Base-by-base conservation (phyloP, 2,113 vertebrate species). In the Calidris pugnax region DNA sequence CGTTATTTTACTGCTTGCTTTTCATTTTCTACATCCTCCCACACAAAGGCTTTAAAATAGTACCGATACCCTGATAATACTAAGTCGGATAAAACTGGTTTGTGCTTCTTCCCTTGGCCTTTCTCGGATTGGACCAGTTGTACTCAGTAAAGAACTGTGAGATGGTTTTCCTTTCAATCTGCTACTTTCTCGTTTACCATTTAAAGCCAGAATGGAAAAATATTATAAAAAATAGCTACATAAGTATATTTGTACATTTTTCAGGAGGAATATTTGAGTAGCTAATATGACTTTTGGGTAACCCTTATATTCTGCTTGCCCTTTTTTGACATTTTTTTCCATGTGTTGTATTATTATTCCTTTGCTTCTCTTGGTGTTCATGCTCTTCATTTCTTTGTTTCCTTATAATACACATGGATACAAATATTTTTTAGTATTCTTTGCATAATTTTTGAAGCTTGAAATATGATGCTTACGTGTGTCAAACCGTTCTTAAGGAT, bases 1-100 rank as follows among this genome's bases (percentile, higher is more conserved):
- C 55, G 18, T 96, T 96, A 96, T 96, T 97, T 95, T 97, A 92
- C 87, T 91, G 96, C 94, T 95, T 92, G 89, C 91, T 87, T 97
- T 96, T 96, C 93, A 87, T 91, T 96, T 95, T 93, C 85, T 66
- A 9, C 74, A 13, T 85, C 91, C 93, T 94, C 95, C 95, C 74
- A 71, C 95, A 80, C 63, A 62, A 33, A 79, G 74, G 62, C 69
- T 93, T 91, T 92, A 87, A 96, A 96, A 92, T 87, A 96, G 78
- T 32, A 1, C 75, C 53, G 63, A 57, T 62, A 89, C 69, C 85
- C 92, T 82, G 90, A 78, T 97, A 92, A 89, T 71, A 72, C 62
- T 69, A 85, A 96, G 69, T 93, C 32, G 4, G 88, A 93, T 93
- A 91, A 92, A 95, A 92, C 74, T 85, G 92, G 68, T 89, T 89